Conservation (phyloP, 2,888 invertebrate species). For the Tachina fera region DNA sequence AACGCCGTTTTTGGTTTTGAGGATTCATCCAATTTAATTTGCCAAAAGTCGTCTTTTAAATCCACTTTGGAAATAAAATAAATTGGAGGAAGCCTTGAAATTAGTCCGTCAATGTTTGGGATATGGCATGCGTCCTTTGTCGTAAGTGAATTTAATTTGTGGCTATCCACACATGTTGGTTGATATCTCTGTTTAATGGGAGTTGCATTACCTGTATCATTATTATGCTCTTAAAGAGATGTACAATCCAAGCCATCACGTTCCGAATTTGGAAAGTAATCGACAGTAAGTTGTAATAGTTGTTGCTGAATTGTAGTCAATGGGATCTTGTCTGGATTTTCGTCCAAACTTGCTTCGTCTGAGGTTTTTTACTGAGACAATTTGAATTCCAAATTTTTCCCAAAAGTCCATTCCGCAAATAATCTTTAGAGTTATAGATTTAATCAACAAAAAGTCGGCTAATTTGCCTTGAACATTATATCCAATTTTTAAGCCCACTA, state of each 20-base stretch:
- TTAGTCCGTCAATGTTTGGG: constrained; percentile 22
- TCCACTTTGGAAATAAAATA: constrained; percentile 32
- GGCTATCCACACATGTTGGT: constrained; percentile 5
- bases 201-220: too few species aligned
- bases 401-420: too few species aligned
- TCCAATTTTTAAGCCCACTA: too few species aligned
- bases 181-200: too few species aligned
- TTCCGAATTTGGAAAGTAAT: too few species aligned
- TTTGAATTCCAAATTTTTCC: too few species aligned
- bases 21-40: too few species aligned
- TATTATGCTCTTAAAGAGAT: too few species aligned
- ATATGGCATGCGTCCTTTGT: background rate
- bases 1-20: constrained; percentile 3
- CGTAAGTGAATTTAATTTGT: constrained; percentile 3
- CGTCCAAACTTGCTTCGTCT: background rate
- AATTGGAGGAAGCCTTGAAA: constrained; percentile 43
- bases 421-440: too few species aligned
- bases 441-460: too few species aligned
- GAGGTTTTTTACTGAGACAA: background rate
- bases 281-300: background rate
- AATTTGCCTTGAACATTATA: too few species aligned
- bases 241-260: too few species aligned
- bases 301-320: background rate
- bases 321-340: background rate
- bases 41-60: background rate